A percentile compares a stretch with the other conserved stretches of the same genome.
Conservation (phyloP, 1,140 invertebrate species). For the Fopius arisanus region DNA sequence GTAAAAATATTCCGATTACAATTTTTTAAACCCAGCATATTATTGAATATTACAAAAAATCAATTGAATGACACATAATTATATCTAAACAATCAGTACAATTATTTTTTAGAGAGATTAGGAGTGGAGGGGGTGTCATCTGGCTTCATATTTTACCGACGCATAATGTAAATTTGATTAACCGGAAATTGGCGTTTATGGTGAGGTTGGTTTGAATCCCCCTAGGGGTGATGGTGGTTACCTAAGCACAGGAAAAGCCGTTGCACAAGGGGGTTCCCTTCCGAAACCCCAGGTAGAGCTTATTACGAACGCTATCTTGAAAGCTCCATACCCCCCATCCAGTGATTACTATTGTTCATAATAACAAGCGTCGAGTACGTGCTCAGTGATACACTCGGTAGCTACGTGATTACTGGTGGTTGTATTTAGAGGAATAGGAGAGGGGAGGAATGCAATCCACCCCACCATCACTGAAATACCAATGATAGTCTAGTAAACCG, state of each 20-base stretch:
- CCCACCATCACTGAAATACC: background rate
- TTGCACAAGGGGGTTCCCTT: background rate
- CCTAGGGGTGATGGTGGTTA: background rate
- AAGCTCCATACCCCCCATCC: background rate
- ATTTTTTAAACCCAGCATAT: too few relatives aligned
- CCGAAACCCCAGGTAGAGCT: background rate
- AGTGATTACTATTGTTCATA: slow-evolving; percentile 10
- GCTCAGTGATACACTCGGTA: background rate
- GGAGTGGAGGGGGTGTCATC: too few relatives aligned
- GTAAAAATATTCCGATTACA: too few relatives aligned
- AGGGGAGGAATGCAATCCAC: background rate
- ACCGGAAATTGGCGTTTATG: slow-evolving; percentile 7
- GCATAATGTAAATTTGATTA: slow-evolving; percentile 1
- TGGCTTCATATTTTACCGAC: background rate
- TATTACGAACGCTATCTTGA: background rate
- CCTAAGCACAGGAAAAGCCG: slow-evolving; percentile 1
- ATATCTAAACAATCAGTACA: too few relatives aligned
- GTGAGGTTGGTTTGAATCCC: background rate
- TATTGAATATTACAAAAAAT: too few relatives aligned
- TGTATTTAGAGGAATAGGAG: background rate
- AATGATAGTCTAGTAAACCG: background rate
- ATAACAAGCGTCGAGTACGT: slow-evolving; percentile 6
- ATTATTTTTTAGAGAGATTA: too few relatives aligned
- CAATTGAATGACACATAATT: too few relatives aligned
- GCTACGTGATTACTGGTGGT: slow-evolving; percentile 1